Percentiles rank a stretch among this genome's conserved stretches.
Evolutionary conservation across 2,888 invertebrate genomes (phyloP).

Genomic region (Ormyrus rosae): DNA sequence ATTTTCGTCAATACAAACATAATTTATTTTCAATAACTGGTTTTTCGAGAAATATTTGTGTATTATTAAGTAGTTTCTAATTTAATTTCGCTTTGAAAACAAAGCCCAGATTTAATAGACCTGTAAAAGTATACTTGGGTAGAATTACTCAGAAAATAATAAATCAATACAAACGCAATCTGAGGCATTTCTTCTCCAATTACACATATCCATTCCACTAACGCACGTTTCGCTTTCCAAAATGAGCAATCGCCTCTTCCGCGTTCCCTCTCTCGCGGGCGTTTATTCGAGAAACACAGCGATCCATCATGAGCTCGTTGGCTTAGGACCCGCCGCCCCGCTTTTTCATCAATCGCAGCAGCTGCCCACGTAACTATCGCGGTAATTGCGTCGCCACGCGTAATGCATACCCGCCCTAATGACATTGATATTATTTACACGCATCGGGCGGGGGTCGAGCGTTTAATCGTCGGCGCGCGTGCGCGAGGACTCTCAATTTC

Average conservation of each 20-base stretch:
- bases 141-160: background rate
- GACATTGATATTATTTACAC: conserved; percentile 53
- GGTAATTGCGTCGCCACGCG: conserved; percentile 15
- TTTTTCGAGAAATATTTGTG: too few species aligned
- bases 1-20: too few species aligned
- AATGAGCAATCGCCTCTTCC: too few species aligned
- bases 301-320: conserved; percentile 23
- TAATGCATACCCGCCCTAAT: conserved; percentile 18
- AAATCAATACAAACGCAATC: background rate
- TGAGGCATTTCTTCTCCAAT: too few species aligned
- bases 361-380: conserved; percentile 27
- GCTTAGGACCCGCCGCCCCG: background rate
- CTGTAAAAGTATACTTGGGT: background rate
- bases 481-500: conserved; percentile 41
- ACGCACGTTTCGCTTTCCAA: too few species aligned
- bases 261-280: background rate
- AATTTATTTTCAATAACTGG: too few species aligned
- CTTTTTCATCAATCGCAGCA: conserved; percentile 17
- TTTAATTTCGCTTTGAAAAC: too few species aligned
- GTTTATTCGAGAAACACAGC: conserved; percentile 21
- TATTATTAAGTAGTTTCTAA: too few species aligned
- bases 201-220: too few species aligned
- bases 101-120: too few species aligned
- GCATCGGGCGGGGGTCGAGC: background rate
- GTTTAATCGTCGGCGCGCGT: conserved; percentile 44